phyloP scores from a whole-genome alignment of 2,797 vertebrate species.

The Coregonus sp. region DNA sequence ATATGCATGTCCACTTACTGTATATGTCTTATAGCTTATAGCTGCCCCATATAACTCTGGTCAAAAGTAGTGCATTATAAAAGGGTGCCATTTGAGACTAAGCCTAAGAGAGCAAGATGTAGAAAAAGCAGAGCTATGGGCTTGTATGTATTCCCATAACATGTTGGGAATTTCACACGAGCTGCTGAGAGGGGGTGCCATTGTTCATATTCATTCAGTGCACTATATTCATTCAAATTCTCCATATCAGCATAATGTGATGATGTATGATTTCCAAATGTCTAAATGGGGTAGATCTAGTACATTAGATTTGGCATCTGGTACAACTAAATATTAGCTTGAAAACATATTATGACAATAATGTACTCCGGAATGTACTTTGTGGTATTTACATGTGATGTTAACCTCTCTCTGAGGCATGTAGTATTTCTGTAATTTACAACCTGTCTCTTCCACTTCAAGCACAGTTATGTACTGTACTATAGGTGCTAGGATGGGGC shows the following conservation, averaged over 20 bases:
- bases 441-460: slow-evolving; percentile 67
- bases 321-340: too few relatives aligned
- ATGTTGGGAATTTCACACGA: background rate
- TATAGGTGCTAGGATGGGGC: slow-evolving; percentile 62
- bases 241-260: background rate
- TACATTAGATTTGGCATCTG: background rate
- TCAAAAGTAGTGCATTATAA: too few relatives aligned
- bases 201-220: background rate
- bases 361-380: background rate
- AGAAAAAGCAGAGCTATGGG: background rate
- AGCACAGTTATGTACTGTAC: slow-evolving; percentile 56
- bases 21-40: too few relatives aligned
- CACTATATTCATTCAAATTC: background rate
- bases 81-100: too few relatives aligned
- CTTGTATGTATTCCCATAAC: background rate
- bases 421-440: slow-evolving; percentile 35
- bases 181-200: background rate
- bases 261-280: background rate
- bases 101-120: too few relatives aligned
- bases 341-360: background rate
- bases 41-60: too few relatives aligned
- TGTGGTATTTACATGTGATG: background rate
- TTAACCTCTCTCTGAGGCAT: background rate
- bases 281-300: background rate
- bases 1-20: too few relatives aligned